These are phyloP conservation scores for Hemibagrus guttatus DNA, from an alignment of 2,797 vertebrate species.

Conservation along the genomic window DNA sequence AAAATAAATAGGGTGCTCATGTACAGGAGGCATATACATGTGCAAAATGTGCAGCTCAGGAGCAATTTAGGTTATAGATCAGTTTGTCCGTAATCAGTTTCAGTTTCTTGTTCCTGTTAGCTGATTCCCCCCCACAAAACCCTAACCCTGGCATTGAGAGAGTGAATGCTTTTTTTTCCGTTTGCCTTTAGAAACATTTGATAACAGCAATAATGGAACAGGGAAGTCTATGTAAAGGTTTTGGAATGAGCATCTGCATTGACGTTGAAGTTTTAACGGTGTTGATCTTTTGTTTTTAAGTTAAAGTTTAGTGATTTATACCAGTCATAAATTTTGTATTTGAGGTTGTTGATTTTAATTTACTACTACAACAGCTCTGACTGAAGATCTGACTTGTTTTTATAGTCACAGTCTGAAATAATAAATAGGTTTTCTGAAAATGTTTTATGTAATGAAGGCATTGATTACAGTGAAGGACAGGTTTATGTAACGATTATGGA, in stretches of 20 bases:
- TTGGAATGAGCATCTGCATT: constrained; percentile 7
- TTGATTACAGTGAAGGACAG: neutral
- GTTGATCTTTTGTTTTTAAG: neutral
- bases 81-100: neutral
- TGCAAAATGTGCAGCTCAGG: too few relatives aligned
- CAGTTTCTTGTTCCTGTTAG: neutral
- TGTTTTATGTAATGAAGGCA: neutral
- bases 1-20: too few relatives aligned
- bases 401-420: neutral
- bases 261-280: neutral
- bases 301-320: neutral
- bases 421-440: neutral
- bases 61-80: too few relatives aligned
- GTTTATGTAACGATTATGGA: neutral
- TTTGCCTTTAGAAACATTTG: neutral
- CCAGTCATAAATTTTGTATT: neutral
- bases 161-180: neutral
- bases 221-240: constrained; percentile 36
- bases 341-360: neutral
- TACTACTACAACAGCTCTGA: neutral
- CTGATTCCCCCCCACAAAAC: too few relatives aligned
- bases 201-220: constrained; percentile 17
- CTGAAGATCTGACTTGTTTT: neutral
- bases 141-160: neutral
- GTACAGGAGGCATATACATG: too few relatives aligned